Evolutionary conservation across 2,888 invertebrate species (phyloP).

Genomic region (Drosophila infuscata): DNA sequence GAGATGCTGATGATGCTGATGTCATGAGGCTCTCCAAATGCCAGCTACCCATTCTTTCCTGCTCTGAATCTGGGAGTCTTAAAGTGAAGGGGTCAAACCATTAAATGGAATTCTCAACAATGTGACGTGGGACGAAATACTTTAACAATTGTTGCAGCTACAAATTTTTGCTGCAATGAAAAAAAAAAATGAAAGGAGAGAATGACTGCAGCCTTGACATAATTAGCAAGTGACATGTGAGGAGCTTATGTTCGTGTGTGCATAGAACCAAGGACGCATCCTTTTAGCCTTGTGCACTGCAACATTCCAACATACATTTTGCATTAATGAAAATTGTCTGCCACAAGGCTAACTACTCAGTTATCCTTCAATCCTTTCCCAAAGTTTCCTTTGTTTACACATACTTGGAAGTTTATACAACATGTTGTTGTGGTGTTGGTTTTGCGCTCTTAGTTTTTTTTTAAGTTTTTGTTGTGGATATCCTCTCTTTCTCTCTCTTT

Average conservation of each 20-base stretch:
- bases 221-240: conserved; percentile 57
- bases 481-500: background rate
- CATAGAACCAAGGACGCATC: conserved; percentile 16
- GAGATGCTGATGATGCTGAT: conserved; percentile 52
- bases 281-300: conserved; percentile 36
- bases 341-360: conserved; percentile 43
- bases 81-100: conserved; percentile 8
- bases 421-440: conserved; percentile 11
- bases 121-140: background rate
- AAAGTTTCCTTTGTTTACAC: background rate
- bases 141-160: conserved; percentile 17
- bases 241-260: conserved; percentile 17
- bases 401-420: conserved; percentile 3
- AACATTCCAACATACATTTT: conserved; percentile 22
- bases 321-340: conserved; percentile 43
- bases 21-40: conserved; percentile 42
- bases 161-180: conserved; percentile 1
- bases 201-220: conserved; percentile 66
- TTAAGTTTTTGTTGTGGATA: background rate
- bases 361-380: conserved; percentile 12
- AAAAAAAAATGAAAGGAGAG: background rate
- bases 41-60: background rate
- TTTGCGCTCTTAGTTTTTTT: conserved; percentile 1
- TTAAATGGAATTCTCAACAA: conserved; percentile 37
- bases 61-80: conserved; percentile 6